Evolutionary conservation across 2,888 invertebrate genomes (phyloP).

Genomic region (Mylabris sibirica): DNA sequence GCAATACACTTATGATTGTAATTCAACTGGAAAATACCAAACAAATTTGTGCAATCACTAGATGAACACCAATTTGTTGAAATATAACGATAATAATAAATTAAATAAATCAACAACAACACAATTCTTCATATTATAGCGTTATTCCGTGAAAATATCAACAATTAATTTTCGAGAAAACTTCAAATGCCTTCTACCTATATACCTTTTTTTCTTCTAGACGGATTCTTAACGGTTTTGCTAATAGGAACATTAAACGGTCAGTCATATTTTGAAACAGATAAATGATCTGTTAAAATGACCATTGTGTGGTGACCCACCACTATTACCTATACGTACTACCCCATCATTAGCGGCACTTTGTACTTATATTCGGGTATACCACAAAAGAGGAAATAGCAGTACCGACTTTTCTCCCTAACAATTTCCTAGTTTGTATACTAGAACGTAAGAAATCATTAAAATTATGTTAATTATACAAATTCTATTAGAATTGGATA

Average conservation of each 20-base stretch:
- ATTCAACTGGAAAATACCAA: slow-evolving; percentile 36
- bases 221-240: slow-evolving; percentile 2
- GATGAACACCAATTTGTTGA: neutral
- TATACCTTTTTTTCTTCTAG: too few relatives aligned
- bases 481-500: neutral
- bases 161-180: slow-evolving; percentile 3
- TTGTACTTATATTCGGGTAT: slow-evolving; percentile 34
- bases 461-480: neutral
- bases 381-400: slow-evolving; percentile 22
- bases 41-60: slow-evolving; percentile 32
- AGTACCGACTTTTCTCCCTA: neutral
- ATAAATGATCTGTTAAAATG: slow-evolving; percentile 54
- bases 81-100: neutral
- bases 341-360: slow-evolving; percentile 57
- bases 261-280: slow-evolving; percentile 47
- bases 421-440: neutral
- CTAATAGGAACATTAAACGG: slow-evolving; percentile 40
- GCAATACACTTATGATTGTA: slow-evolving; percentile 12
- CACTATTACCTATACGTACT: slow-evolving; percentile 34
- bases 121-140: too few relatives aligned
- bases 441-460: neutral
- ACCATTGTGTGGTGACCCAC: slow-evolving; percentile 53
- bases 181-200: neutral
- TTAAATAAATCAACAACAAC: neutral
- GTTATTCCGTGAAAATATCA: too few relatives aligned